Base-by-base conservation (phyloP, 2,113 vertebrate species). In the Thunnus maccoyii region DNA sequence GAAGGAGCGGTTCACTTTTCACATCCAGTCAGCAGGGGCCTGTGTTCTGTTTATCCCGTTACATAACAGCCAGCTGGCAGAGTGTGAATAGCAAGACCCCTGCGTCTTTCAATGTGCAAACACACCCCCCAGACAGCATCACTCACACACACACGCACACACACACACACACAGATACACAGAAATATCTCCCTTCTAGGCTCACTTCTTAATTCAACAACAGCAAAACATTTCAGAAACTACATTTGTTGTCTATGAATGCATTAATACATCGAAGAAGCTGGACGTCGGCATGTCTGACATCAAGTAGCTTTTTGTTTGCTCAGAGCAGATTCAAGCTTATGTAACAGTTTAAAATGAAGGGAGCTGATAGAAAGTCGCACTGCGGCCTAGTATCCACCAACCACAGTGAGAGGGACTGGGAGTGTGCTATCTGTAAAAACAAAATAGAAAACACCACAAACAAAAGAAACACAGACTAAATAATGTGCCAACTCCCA, bases 11-110 rank as follows among this genome's bases (percentile, higher is more conserved):
- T 61, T 73, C 68, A 76, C 64, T 80, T 79, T 47, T 81, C 47
- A 74, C 57, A 71, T 73, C 60, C 70, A 78, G 32, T 66, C 80
- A 70, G 68, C 50, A 12, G 56, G 80, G 30, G 50, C 36, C 27
- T 72, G 20, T 82, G 86, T 89, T 69, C 88, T 55, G 79, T 89
- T 92, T 79, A 86, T 74, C 74, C 30, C 12, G 47, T 93, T 92
- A 83, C 72, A 71, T 91, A 92, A 93, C 46, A 75, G 80, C 73
- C 85, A 89, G 64, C 67, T 92, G 92, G 86, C 89, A 86, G 61
- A 51, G 76, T 30, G 18, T 85, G 85, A 91, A 91, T 73, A 89
- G 30, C 66, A 68, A 51, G 72, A 77, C 74, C 77, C 76, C 81
- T 55, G 16, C n/a, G 54, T 78, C 70, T 85, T 85, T 86, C 75